phyloP scores from a whole-genome alignment of 2,888 invertebrate species.

The Oscheius myriophilus region DNA sequence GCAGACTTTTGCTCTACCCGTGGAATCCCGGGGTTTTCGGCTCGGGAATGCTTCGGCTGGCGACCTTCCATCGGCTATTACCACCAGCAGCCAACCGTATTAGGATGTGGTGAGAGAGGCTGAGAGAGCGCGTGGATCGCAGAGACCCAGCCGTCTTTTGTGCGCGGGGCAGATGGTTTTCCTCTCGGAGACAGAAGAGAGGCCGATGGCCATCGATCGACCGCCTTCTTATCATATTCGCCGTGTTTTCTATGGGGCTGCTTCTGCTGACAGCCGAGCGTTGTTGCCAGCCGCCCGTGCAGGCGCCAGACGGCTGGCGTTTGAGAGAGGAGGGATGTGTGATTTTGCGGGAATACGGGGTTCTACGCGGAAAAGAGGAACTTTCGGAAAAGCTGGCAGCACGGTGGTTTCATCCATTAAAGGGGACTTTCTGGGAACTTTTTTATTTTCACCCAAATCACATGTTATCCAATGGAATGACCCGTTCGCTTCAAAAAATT shows the following conservation, averaged over 20 bases:
- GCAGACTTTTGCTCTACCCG: too few species aligned
- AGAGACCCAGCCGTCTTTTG: constrained; percentile 17
- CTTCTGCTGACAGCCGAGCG: background rate
- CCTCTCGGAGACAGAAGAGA: background rate
- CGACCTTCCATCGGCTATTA: constrained; percentile 12
- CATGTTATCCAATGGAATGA: too few species aligned
- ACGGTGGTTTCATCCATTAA: too few species aligned
- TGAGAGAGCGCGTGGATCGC: background rate
- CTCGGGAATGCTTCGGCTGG: background rate
- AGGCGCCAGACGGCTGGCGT: background rate
- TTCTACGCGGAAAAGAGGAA: too few species aligned
- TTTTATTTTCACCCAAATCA: too few species aligned
- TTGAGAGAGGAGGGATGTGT: background rate
- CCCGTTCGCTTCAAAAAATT: too few species aligned
- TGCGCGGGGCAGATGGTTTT: constrained; percentile 26
- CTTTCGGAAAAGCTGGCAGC: too few species aligned
- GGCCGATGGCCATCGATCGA: too few species aligned
- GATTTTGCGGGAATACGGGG: background rate
- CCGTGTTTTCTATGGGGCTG: background rate
- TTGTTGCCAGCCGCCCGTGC: background rate
- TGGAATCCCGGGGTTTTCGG: too few species aligned
- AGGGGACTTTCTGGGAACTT: too few species aligned
- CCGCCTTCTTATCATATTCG: too few species aligned
- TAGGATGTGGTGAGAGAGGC: constrained; percentile 15
- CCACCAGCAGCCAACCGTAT: constrained; percentile 22